Base-by-base conservation (phyloP, 2,797 vertebrate species). In the Argya squamiceps region DNA sequence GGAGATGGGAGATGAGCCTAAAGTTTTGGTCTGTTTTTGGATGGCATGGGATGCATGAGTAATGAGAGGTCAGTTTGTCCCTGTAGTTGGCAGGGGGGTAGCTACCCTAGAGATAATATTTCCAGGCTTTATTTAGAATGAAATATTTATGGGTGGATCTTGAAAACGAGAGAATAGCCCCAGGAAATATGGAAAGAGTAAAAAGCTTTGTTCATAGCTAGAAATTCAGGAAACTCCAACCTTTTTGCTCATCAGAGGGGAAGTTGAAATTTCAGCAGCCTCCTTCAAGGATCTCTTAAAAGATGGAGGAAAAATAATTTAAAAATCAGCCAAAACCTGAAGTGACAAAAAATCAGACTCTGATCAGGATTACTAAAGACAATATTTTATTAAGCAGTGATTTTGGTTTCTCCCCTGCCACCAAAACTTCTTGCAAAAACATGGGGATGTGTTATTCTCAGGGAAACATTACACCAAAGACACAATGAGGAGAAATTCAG, bases 11-110 rank as follows among this genome's bases (percentile, higher is more conserved):
- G 59, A n/a, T 58, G 26, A 53, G 34, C 5, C 46, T 52, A 26
- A 26, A 17, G 30, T 36, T 49, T 47, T 53, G 50, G 41, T 27
- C 12, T 74, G 20, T 15, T 39, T 18, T 80, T 77, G 36, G 6
- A 37, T 67, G 52, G 32, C 4, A 1, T 84, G 73, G 32, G 39
- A 23, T 3, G 2, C 1, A 0, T 23, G 37, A 46, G 20, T 46
- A 37, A 58, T 53, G 44, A 64, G 43, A 79, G 29, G 55, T 63
- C 32, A 30, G 39, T 80, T 81, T 93, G 44, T 60, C 34, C 26
- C 41, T 84, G 47, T 29, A 63, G 60, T n/a, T 87, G 63, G 19
- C 36, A 67, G 32, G 37, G 39, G 32, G 26, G 4, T 70, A 59
- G 50, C 75, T 92, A 17, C 22, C 15, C 27, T 75, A 67, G 53